Evolutionary conservation across 2,113 vertebrate species (phyloP).

Genomic region (Synchiropus splendidus): DNA sequence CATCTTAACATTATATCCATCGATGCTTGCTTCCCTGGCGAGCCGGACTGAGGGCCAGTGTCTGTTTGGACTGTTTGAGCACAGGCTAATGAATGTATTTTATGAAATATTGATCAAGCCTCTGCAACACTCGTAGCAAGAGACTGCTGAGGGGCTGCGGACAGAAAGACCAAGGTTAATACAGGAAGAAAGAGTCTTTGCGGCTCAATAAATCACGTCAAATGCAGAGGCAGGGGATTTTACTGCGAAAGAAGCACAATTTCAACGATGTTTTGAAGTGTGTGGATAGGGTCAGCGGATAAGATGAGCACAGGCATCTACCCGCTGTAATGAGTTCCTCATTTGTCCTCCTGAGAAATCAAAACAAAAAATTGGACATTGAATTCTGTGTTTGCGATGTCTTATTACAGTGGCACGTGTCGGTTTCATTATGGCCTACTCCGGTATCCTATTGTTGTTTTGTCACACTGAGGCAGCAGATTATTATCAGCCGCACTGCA

Average conservation of each 20-base stretch:
- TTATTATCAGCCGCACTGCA: conserved; percentile 43
- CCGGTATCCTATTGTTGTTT: conserved; percentile 15
- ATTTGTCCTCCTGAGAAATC: conserved; percentile 53
- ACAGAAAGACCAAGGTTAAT: conserved; percentile 47
- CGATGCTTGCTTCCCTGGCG: conserved; percentile 36
- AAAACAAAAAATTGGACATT: conserved; percentile 49
- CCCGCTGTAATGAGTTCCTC: conserved; percentile 44
- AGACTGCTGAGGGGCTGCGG: conserved; percentile 8
- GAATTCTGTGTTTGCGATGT: conserved; percentile 47
- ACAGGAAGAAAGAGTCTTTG: conserved; percentile 37
- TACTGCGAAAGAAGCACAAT: conserved; percentile 60
- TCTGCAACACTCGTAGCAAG: conserved; percentile 35
- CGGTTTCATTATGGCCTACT: conserved; percentile 25
- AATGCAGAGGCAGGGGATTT: conserved; percentile 41
- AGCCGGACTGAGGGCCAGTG: conserved; percentile 14
- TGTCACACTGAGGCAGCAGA: conserved; percentile 16
- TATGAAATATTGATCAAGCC: conserved; percentile 68
- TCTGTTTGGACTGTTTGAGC: conserved; percentile 44
- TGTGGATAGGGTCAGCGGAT: conserved; percentile 36
- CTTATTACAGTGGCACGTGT: conserved; percentile 48
- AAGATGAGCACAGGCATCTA: conserved; percentile 22
- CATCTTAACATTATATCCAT: conserved; percentile 36
- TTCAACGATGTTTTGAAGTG: conserved; percentile 16
- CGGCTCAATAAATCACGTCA: conserved; percentile 53
- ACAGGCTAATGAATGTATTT: conserved; percentile 58